Base-by-base conservation (phyloP, 2,113 vertebrate genomes). In the Rhadina sibilatrix region DNA sequence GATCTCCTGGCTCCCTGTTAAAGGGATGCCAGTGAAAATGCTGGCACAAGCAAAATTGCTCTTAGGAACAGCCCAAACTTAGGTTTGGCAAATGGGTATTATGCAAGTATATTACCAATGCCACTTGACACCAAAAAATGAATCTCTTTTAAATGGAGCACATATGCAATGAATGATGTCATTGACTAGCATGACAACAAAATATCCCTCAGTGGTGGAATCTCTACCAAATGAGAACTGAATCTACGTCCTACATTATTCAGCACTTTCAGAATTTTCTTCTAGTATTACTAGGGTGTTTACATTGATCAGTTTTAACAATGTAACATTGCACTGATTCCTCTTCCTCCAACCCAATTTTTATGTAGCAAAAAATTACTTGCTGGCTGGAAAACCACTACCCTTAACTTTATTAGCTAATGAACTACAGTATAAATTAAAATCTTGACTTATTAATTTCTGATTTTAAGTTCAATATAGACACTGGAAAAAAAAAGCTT, bases 11-110 rank as follows among this genome's bases (percentile, higher is more conserved):
- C 52, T 75, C 37, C 69, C 24, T 85, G 60, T 70, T 35, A 74
- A 70, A 40, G 25, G 16, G 25, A 42, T n/a, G 27, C 37, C 59
- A 59, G 27, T 37, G n/a, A 80, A 94, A 96, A 70, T 35, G 42
- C 47, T 71, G 65, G 10, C 44, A 79, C 28, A 79, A 84, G 31
- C 12, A 69, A 85, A 91, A 70, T 12, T 10, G 31, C 9, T 70
- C 38, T 30, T 59, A 65, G 59, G 37, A 92, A 35, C 22, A 69
- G 38, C 47, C 42, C 70, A 38, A 9, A 70, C 9, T 63, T 37
- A 68, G 31, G 19, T 1, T 1, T 44, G 49, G 31, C 3, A 12
- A 57, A 11, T 0, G 2, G 5, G 24, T n/a, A 66, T 75, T 63
- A 24, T 54, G 30, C 50, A 74, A 28, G 7, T 40, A 15, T 33